Conservation (phyloP, 2,113 vertebrate species). For the Felis chaus region DNA sequence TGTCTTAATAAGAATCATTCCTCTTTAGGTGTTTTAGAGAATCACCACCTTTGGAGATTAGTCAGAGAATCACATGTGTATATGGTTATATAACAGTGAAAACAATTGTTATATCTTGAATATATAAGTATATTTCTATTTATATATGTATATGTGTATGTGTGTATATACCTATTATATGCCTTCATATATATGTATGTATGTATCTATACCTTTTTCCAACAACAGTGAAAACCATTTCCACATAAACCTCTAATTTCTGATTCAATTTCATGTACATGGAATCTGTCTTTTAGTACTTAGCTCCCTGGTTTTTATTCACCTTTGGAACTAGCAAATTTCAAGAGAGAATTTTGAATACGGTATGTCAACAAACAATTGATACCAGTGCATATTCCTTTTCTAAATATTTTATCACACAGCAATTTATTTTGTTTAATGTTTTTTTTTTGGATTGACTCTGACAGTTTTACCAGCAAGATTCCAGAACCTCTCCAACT, state of each 20-base stretch:
- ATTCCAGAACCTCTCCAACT: conserved; percentile 42
- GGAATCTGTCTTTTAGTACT: neutral
- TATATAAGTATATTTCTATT: neutral
- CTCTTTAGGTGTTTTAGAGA: neutral
- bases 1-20: neutral
- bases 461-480: conserved; percentile 51
- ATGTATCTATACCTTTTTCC: neutral
- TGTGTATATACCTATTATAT: neutral
- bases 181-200: neutral
- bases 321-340: neutral
- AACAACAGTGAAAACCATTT: neutral
- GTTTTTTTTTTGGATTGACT: neutral
- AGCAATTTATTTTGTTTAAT: conserved; percentile 67
- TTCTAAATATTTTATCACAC: neutral
- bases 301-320: neutral
- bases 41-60: neutral
- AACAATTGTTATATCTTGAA: neutral
- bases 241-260: neutral
- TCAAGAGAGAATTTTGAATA: neutral
- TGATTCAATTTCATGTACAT: neutral
- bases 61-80: neutral
- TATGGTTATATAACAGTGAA: neutral
- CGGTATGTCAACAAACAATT: neutral
- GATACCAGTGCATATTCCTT: conserved; percentile 7
- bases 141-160: neutral